A percentile compares a stretch with the other conserved stretches of the same genome.
phyloP scores from a whole-genome alignment of 2,113 vertebrate species.

The Micronisus gabar region DNA sequence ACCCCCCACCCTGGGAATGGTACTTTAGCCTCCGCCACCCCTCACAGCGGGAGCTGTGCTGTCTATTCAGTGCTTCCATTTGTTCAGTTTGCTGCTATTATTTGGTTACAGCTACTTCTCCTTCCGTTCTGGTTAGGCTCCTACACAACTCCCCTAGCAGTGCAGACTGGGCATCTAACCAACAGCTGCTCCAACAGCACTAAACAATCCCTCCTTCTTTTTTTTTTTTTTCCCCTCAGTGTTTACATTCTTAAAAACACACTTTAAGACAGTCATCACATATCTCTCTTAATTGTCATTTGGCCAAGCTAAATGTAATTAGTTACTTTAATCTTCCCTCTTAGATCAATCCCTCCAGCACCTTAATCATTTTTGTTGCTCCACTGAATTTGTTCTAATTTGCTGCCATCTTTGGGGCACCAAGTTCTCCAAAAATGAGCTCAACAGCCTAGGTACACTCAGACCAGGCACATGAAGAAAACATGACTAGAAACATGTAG shows the following conservation, averaged over 20 bases:
- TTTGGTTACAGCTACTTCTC: not conserved
- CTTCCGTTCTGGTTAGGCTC: not conserved
- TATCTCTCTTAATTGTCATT: conserved; percentile 51
- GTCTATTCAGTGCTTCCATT: not conserved
- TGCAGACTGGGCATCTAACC: not conserved
- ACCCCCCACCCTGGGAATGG: not conserved
- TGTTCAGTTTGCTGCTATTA: not conserved
- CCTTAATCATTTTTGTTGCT: conserved; percentile 61
- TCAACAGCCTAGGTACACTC: not conserved
- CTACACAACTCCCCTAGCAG: not conserved
- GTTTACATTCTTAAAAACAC: conserved; percentile 48
- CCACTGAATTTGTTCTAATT: conserved; percentile 57
- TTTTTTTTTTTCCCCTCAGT: not conserved
- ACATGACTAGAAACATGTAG: not conserved
- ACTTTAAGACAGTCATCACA: conserved; percentile 46
- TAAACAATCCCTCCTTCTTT: not conserved
- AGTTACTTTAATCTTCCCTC: conserved; percentile 59
- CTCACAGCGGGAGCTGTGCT: not conserved
- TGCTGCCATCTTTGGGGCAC: conserved; percentile 56
- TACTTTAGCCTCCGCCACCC: not conserved
- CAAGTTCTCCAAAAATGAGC: not conserved
- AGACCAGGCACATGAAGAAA: not conserved
- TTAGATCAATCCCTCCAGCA: conserved; percentile 58
- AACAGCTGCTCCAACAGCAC: fast-evolving
- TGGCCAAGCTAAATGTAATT: conserved; percentile 66